Evolutionary conservation across 2,888 invertebrate species (phyloP).

Genomic region (Clepsis dumicolana): DNA sequence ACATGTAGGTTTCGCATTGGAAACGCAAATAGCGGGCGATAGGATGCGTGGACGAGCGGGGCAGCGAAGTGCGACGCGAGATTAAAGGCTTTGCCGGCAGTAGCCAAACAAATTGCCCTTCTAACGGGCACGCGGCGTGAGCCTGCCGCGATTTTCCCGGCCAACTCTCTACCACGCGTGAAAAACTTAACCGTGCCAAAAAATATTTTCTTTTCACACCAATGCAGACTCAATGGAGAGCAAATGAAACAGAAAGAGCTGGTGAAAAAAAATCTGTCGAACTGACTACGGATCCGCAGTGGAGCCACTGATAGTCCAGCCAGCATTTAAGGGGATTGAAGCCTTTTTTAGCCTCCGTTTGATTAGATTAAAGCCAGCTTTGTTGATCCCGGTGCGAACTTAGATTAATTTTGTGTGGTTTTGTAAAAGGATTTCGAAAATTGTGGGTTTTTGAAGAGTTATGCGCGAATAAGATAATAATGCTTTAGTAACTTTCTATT

Average conservation of each 20-base stretch:
- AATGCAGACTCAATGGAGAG: background rate
- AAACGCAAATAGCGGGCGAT: conserved; percentile 38
- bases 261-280: background rate
- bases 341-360: conserved; percentile 45
- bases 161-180: conserved; percentile 58
- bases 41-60: conserved; percentile 40
- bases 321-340: conserved; percentile 33
- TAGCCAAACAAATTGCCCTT: conserved; percentile 76
- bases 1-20: conserved; percentile 33
- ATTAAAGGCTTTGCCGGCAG: conserved; percentile 73
- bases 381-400: conserved; percentile 32
- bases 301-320: conserved; percentile 32
- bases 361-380: conserved; percentile 52
- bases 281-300: conserved; percentile 2
- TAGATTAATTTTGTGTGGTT: conserved; percentile 36
- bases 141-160: conserved; percentile 54
- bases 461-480: background rate
- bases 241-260: conserved; percentile 6
- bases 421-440: conserved; percentile 25
- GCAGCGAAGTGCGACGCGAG: conserved; percentile 52
- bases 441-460: background rate
- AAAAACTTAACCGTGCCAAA: conserved; percentile 6
- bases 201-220: conserved; percentile 17
- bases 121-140: conserved; percentile 71
- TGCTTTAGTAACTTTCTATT: background rate